Evolutionary conservation across 2,113 vertebrate genomes (phyloP).

Genomic region (Pelobates fuscus): DNA sequence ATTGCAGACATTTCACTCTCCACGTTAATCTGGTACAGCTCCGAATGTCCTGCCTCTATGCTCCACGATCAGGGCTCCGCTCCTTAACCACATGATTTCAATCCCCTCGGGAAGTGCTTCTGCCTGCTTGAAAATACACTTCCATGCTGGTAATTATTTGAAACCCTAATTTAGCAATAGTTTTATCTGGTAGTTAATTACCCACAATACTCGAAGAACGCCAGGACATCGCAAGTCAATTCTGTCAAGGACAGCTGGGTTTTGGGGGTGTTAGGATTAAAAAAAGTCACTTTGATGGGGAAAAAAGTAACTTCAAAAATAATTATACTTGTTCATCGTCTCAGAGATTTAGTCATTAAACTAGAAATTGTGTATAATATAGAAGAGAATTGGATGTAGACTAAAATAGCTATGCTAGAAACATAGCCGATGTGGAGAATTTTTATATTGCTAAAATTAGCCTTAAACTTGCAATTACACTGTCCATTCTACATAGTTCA

Average conservation of each 20-base stretch:
- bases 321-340: too few relatives aligned
- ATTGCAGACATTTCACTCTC: neutral
- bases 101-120: conserved; percentile 11
- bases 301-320: too few relatives aligned
- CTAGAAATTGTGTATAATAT: too few relatives aligned
- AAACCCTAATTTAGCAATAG: conserved; percentile 41
- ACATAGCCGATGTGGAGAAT: too few relatives aligned
- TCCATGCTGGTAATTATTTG: conserved; percentile 41
- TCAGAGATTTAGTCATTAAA: too few relatives aligned
- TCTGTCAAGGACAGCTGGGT: conserved; percentile 6
- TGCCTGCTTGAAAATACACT: conserved; percentile 30
- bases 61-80: conserved; percentile 7
- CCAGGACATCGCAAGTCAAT: neutral
- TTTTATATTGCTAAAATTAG: too few relatives aligned
- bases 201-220: conserved; percentile 11
- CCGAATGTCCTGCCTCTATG: neutral
- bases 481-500: too few relatives aligned
- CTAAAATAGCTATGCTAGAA: too few relatives aligned
- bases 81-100: conserved; percentile 9
- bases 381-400: too few relatives aligned
- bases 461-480: too few relatives aligned
- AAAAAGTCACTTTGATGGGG: too few relatives aligned
- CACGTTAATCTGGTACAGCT: neutral
- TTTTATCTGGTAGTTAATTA: conserved; percentile 40
- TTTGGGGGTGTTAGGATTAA: neutral